Evolutionary conservation across 2,797 vertebrate species (phyloP).

Genomic region (Enteromius unitaeniatus): DNA sequence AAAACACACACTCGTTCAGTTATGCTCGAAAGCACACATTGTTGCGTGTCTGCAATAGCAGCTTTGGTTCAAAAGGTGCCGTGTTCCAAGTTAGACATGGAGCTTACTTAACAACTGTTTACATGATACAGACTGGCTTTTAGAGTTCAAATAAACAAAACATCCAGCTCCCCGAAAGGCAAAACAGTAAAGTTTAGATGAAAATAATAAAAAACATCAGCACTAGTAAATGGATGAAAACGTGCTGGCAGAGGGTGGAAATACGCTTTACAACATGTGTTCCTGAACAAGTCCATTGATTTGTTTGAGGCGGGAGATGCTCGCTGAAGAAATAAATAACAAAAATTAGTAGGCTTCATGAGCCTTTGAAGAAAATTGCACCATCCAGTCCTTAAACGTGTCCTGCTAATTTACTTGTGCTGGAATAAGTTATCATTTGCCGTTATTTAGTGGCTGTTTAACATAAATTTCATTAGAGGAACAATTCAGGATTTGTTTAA

Average conservation of each 20-base stretch:
- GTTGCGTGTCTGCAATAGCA: background rate
- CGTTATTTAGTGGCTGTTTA: constrained; percentile 6
- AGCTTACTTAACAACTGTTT: constrained; percentile 35
- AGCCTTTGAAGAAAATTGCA: constrained; percentile 33
- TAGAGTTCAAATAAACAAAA: constrained; percentile 41
- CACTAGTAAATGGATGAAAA: constrained; percentile 4
- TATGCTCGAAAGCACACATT: background rate
- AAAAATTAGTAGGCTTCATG: constrained; percentile 31
- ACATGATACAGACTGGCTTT: constrained; percentile 35
- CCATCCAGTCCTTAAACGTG: background rate
- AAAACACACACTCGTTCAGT: background rate
- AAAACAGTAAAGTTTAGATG: constrained; percentile 23
- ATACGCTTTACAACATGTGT: constrained; percentile 6
- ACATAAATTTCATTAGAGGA: constrained; percentile 28
- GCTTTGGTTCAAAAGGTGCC: constrained; percentile 22
- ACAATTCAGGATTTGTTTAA: constrained; percentile 31
- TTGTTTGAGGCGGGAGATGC: constrained; percentile 35
- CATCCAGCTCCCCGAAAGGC: constrained; percentile 6
- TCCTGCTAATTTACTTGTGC: constrained; percentile 10
- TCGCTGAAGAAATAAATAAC: constrained; percentile 30
- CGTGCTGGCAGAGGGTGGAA: constrained; percentile 4
- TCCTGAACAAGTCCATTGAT: constrained; percentile 45
- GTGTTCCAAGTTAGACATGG: constrained; percentile 10
- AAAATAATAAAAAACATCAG: constrained; percentile 37
- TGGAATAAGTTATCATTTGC: constrained; percentile 17